Evolutionary conservation across 1,140 invertebrate species (phyloP).

Genomic region (Cydia fagiglandana): DNA sequence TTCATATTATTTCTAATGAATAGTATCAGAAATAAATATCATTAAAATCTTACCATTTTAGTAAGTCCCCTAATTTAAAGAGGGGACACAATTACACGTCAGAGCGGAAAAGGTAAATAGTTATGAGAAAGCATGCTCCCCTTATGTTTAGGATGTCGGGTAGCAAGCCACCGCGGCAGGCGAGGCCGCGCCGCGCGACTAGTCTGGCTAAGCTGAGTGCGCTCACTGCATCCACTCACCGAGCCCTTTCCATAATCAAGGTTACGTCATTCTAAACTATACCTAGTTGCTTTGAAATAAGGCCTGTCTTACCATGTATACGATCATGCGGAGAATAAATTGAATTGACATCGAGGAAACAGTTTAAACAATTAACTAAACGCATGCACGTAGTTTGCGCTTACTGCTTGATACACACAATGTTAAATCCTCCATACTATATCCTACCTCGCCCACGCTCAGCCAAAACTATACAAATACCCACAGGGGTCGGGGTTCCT

Average conservation of each 20-base stretch:
- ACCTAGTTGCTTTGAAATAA: slow-evolving; percentile 2
- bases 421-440: not conserved
- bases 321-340: not conserved
- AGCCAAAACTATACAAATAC: slow-evolving; percentile 6
- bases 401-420: not conserved
- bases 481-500: not conserved
- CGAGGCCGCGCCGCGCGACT: not conserved
- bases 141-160: not conserved
- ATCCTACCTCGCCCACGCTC: not conserved
- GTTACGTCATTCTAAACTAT: slow-evolving; percentile 4
- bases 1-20: not conserved
- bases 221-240: not conserved
- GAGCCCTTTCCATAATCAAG: not conserved
- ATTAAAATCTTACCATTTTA: not conserved
- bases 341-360: not conserved
- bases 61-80: not conserved
- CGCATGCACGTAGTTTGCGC: not conserved
- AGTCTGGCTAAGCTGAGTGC: not conserved
- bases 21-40: slow-evolving; percentile 21
- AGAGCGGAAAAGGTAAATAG: not conserved
- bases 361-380: not conserved
- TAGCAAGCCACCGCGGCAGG: not conserved
- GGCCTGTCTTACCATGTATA: not conserved
- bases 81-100: slow-evolving; percentile 1
- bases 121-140: not conserved